These are phyloP conservation scores for Coracopsis vasa DNA, from an alignment of 2,113 vertebrate species.

Conservation along the genomic window DNA sequence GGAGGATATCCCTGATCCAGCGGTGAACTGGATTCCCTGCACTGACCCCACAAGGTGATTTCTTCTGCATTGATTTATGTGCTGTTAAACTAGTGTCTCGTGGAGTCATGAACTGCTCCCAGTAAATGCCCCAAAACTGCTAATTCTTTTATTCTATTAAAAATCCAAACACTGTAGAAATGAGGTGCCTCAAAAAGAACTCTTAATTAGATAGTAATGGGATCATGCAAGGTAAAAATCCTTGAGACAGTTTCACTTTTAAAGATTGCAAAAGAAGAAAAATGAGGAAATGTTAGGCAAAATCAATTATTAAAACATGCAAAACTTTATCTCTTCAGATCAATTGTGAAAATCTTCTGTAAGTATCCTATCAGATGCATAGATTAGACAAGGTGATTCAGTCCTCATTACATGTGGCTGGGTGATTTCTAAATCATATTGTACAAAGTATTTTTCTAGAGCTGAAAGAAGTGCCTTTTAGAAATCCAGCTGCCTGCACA, in stretches of 20 bases:
- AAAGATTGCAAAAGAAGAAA: not conserved
- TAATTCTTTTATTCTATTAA: not conserved
- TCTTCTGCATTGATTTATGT: not conserved
- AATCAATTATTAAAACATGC: not conserved
- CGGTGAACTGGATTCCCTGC: constrained; percentile 70
- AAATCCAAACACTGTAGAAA: not conserved
- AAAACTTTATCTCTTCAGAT: not conserved
- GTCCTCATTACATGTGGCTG: not conserved
- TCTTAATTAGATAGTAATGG: not conserved
- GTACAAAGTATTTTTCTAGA: not conserved
- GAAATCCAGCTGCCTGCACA: not conserved
- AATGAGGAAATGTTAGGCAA: not conserved
- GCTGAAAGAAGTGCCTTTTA: not conserved
- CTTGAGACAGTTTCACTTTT: not conserved
- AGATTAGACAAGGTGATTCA: not conserved
- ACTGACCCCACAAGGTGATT: constrained; percentile 37
- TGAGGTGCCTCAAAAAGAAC: not conserved
- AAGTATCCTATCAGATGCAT: not conserved
- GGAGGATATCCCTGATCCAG: constrained; percentile 70
- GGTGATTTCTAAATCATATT: not conserved
- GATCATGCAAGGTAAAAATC: not conserved
- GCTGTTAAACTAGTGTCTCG: not conserved
- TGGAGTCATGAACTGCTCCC: not conserved
- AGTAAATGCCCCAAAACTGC: not conserved
- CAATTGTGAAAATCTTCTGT: not conserved